Base-by-base conservation (phyloP, 2,888 invertebrate species). In the Conchocele bisecta region DNA sequence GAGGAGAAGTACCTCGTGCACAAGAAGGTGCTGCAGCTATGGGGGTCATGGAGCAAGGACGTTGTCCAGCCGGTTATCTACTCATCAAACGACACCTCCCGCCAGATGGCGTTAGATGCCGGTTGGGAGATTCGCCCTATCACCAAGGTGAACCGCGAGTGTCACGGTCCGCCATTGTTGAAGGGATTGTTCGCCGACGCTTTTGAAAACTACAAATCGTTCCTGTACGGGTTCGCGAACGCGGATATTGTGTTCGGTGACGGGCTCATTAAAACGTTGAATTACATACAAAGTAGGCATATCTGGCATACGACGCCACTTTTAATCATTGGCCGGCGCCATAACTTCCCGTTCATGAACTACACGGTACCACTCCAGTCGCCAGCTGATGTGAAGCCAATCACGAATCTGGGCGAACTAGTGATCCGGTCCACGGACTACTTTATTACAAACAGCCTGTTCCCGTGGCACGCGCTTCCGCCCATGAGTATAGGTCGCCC, bases 371-470 rank as follows among this genome's bases (percentile, higher is more conserved):
- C 58, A 1, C 15, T 64, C n/a, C 11, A 53, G 5, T 48, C 42
- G 6, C 57, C 70, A 3, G 17, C 11, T 15, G 46, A 64, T 28
- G 54, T 70, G 4, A 20, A 13, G 5, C 24, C 39, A 6, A 15
- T 64, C 41, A 26, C 53, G 7, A 54, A 44, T 39, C 2, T 33
- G 6, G 70, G 70, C 1, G 31, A 37, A 17, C 29, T 70, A 17
- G 70, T 70, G 15, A 37, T 53, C 20, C 51, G 70, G 7, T 70
- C 70, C 3, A 70, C 70, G 24, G 70, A 70, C 53, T 70, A 53
- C 29, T 70, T 64, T 46, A 64, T 70, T 35, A 53, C 70, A 2
- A 70, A 70, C 41, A 39, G 35, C 53, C 44, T 31, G 22, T 70
- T 70, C 39, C 70, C 70, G 7, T 70, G 70, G 70, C 46, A 50